Evolutionary conservation across 2,797 vertebrate genomes (phyloP), one percentile per base, ranked within the genome.

Genomic region (Ctenopoma kingsleyae): DNA sequence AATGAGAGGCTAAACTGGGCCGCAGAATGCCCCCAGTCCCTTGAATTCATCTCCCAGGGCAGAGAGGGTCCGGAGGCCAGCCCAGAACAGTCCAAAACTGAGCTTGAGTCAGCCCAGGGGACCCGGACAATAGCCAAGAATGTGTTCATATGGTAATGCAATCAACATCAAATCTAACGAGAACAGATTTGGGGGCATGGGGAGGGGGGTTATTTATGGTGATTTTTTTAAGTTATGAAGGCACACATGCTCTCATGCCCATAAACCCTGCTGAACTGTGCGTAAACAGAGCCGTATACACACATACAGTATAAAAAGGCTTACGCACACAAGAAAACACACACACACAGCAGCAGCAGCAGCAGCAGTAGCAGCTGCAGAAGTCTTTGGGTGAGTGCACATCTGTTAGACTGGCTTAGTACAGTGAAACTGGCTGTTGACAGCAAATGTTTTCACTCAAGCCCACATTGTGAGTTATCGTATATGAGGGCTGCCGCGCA

Each of bases 41-140:
- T 64, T 36, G 65, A 85, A 89, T 63, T 66, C 70, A 58, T 86
- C 76, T 84, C 85, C 73, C 76, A 82, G 72, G 77, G 80, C 53
- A 62, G 66, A 60, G 47, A 71, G 63, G 71, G 38, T 83, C 72
- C 62, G 11, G 66, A 81, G 87, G 85, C 78, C 78, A 56, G 78
- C 58, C 83, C 75, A 51, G 60, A 64, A 6, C 8, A 41, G 70
- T 80, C 83, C 73, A 80, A 74, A 78, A 73, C 83, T 44, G 73
- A 74, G 78, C 78, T 53, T 1, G 30, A 62, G 48, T 82, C 76
- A 7, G 52, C 88, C 89, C 85, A 20, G 47, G 88, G 90, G 87
- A 91, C n/a, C 71, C 64, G 87, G 73, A 88, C 84, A 81, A 87
- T 82, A 40, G 86, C 88, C 90, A 93, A 92, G 85, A 85, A 88